phyloP scores from a whole-genome alignment of 2,888 invertebrate genomes.

The Mylabris sibirica region DNA sequence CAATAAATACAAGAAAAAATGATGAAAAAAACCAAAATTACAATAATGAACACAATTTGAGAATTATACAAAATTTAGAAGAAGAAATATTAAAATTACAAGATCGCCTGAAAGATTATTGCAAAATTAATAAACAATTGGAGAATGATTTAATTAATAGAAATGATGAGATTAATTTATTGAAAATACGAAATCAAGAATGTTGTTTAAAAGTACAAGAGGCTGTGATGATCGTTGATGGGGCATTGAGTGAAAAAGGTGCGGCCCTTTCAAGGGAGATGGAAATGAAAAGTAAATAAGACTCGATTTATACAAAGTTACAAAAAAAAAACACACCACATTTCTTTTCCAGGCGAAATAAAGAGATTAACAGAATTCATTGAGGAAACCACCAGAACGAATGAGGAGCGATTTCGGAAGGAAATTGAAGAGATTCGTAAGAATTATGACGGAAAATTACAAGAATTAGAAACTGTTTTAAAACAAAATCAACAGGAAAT shows the following conservation, averaged over 20 bases:
- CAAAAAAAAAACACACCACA: no score
- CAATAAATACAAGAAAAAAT: constrained; percentile 61
- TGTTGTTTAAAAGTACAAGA: constrained; percentile 67
- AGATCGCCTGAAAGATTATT: constrained; percentile 55
- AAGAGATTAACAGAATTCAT: constrained; percentile 64
- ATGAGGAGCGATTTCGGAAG: constrained; percentile 65
- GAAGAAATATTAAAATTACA: constrained; percentile 63
- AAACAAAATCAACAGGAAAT: constrained; percentile 67
- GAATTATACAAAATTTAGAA: constrained; percentile 59
- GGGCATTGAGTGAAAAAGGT: constrained; percentile 66
- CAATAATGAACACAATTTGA: constrained; percentile 56
- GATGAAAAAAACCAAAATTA: constrained; percentile 60
- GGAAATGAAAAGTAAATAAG: constrained; percentile 52
- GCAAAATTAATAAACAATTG: constrained; percentile 52
- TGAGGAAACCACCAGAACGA: constrained; percentile 65
- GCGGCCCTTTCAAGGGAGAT: constrained; percentile 64
- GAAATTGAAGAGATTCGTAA: constrained; percentile 68
- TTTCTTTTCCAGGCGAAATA: constrained; percentile 63
- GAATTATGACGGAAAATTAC: constrained; percentile 67
- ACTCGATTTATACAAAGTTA: not conserved
- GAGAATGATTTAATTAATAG: constrained; percentile 60
- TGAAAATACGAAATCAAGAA: constrained; percentile 61
- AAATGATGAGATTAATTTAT: constrained; percentile 56
- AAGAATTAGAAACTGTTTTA: constrained; percentile 67
- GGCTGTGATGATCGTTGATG: constrained; percentile 67